Evolutionary conservation across 1,140 invertebrate genomes (phyloP).

Genomic region (Myzus persicae): DNA sequence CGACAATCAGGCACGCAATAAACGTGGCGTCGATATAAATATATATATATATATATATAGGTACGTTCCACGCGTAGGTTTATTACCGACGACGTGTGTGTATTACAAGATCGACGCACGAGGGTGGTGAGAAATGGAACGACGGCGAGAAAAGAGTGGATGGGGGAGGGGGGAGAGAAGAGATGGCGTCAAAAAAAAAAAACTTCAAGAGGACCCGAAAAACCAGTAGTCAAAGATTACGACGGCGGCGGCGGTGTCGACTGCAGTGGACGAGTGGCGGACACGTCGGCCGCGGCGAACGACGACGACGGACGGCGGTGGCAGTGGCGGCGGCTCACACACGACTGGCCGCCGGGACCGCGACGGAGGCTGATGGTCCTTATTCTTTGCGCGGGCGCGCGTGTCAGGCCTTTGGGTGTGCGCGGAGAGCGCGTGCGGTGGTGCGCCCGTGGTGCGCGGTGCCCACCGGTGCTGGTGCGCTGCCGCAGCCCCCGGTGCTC

Average conservation of each 20-base stretch:
- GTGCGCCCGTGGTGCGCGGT: background rate
- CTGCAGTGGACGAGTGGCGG: background rate
- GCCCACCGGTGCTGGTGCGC: background rate
- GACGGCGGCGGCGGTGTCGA: background rate
- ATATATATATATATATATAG: no score
- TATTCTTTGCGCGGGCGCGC: background rate
- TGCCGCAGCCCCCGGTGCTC: slow-evolving; percentile 26
- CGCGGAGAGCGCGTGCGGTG: background rate
- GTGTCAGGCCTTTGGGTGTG: background rate
- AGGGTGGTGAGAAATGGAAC: no score
- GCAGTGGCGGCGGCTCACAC: background rate
- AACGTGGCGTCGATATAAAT: no score
- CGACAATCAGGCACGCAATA: no score
- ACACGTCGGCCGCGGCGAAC: background rate
- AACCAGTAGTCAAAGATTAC: background rate
- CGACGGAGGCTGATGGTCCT: slow-evolving; percentile 23
- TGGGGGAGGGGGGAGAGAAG: no score
- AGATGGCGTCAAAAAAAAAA: no score
- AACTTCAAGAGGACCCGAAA: no score
- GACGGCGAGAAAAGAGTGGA: no score
- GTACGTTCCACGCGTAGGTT: no score
- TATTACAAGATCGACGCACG: no score
- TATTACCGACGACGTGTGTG: no score
- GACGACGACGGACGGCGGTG: background rate
- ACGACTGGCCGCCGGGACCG: slow-evolving; percentile 14